Percentiles rank a stretch among this genome's conserved stretches.
These are phyloP conservation scores for Acrocephalus scirpaceus DNA, from an alignment of 2,797 vertebrate species.

Conservation along the genomic window DNA sequence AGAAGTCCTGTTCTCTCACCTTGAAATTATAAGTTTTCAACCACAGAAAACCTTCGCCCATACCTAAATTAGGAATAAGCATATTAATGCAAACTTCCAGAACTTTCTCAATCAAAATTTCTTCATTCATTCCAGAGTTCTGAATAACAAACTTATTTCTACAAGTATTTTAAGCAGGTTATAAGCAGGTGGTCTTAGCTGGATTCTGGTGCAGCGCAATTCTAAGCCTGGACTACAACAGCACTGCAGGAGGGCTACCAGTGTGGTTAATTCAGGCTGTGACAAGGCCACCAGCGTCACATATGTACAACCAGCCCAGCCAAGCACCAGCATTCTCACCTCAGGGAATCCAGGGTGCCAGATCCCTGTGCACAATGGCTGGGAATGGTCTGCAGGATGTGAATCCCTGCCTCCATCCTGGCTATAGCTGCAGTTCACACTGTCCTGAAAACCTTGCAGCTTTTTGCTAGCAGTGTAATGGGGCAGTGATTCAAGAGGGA, in stretches of 20 bases:
- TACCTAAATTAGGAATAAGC: background rate
- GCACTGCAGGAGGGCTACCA: background rate
- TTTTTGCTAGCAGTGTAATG: background rate
- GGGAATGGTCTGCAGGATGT: accelerated
- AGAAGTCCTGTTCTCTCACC: background rate
- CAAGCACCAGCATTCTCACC: background rate
- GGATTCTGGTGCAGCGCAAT: background rate
- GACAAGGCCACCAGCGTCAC: background rate
- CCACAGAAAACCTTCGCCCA: background rate
- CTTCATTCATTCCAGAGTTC: background rate
- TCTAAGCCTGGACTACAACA: background rate
- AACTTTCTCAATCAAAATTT: background rate
- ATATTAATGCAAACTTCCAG: background rate
- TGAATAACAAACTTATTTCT: background rate
- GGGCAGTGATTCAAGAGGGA: background rate
- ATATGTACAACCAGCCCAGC: background rate
- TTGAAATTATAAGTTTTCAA: background rate
- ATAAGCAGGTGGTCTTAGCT: background rate
- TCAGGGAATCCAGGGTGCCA: background rate
- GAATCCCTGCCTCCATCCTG: background rate
- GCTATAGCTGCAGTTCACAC: background rate
- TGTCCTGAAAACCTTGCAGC: background rate
- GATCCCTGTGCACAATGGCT: background rate
- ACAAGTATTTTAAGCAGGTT: background rate
- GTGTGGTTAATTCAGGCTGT: background rate